A percentile compares a stretch with the other conserved stretches of the same genome.
Evolutionary conservation across 2,888 invertebrate species (phyloP).

Genomic region (Drosophila rubida): DNA sequence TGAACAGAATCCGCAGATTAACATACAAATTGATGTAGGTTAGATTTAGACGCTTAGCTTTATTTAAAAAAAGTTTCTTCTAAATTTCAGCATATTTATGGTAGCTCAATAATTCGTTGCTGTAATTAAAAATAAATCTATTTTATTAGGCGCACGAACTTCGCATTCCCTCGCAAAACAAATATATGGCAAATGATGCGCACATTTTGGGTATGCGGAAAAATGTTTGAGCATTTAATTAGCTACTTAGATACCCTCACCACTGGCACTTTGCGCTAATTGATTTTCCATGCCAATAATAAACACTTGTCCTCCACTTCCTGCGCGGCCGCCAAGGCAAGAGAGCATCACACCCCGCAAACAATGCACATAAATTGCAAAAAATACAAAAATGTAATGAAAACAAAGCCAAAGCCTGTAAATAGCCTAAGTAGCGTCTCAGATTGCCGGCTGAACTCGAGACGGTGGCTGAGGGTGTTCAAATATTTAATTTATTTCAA

Average conservation of each 20-base stretch:
- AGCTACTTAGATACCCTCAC: slow-evolving; percentile 35
- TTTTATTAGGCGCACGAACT: not conserved
- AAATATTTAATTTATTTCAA: slow-evolving; percentile 81
- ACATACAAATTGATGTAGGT: not conserved
- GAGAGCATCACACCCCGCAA: slow-evolving; percentile 11
- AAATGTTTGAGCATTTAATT: slow-evolving; percentile 55
- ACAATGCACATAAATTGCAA: slow-evolving; percentile 61
- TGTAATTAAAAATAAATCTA: not conserved
- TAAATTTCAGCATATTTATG: not conserved
- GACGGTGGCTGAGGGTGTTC: slow-evolving; percentile 34
- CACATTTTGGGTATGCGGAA: slow-evolving; percentile 33
- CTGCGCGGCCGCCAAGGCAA: not conserved
- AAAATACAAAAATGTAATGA: slow-evolving; percentile 31
- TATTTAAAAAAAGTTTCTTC: not conserved
- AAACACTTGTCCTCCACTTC: slow-evolving; percentile 54
- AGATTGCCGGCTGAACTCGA: slow-evolving; percentile 6
- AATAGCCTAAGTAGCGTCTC: slow-evolving; percentile 27
- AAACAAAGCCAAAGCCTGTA: slow-evolving; percentile 38
- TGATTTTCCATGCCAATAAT: slow-evolving; percentile 71
- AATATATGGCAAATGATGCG: slow-evolving; percentile 19
- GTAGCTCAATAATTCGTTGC: not conserved
- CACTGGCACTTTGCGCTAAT: slow-evolving; percentile 58
- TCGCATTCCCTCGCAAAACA: not conserved
- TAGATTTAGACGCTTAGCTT: not conserved
- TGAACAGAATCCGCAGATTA: not conserved